phyloP scores from a whole-genome alignment of 2,797 vertebrate genomes.

The Tarsius wallacei region DNA sequence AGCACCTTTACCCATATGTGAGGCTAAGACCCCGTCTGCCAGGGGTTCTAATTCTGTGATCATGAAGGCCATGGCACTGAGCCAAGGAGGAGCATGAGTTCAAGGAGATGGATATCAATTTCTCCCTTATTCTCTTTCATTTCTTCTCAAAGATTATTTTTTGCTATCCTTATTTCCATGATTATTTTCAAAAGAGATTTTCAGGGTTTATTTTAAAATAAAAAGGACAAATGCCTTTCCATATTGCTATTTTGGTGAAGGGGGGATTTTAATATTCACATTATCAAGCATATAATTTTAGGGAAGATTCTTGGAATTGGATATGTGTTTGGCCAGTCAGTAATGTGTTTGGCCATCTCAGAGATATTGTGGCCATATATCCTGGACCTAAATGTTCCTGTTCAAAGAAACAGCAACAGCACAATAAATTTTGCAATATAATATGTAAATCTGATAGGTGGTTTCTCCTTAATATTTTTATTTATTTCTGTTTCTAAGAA shows the following conservation, averaged over 20 bases:
- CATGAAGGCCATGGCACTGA: neutral
- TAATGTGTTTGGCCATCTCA: neutral
- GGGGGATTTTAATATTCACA: neutral
- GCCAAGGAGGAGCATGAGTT: neutral
- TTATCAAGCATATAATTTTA: constrained; percentile 32
- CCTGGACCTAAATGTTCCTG: constrained; percentile 39
- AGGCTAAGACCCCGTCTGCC: neutral
- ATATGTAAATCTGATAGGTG: neutral
- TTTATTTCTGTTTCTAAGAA: constrained; percentile 63
- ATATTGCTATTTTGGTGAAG: neutral
- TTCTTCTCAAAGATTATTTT: neutral
- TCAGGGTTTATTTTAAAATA: constrained; percentile 49
- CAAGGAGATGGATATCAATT: rapidly evolving
- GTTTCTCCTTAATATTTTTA: constrained; percentile 24
- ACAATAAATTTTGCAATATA: neutral
- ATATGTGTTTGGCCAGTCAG: neutral
- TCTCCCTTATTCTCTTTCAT: neutral
- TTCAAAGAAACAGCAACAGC: constrained; percentile 41
- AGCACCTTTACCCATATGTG: neutral
- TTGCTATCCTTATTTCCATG: neutral
- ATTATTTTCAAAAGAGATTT: constrained; percentile 42
- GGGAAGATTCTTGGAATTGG: constrained; percentile 58
- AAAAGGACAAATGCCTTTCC: constrained; percentile 37
- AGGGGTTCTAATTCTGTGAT: neutral
- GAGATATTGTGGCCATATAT: neutral